Percentiles rank a stretch among this genome's conserved stretches.
Evolutionary conservation across 2,113 vertebrate genomes (phyloP).

Genomic region (Oceanites oceanicus): DNA sequence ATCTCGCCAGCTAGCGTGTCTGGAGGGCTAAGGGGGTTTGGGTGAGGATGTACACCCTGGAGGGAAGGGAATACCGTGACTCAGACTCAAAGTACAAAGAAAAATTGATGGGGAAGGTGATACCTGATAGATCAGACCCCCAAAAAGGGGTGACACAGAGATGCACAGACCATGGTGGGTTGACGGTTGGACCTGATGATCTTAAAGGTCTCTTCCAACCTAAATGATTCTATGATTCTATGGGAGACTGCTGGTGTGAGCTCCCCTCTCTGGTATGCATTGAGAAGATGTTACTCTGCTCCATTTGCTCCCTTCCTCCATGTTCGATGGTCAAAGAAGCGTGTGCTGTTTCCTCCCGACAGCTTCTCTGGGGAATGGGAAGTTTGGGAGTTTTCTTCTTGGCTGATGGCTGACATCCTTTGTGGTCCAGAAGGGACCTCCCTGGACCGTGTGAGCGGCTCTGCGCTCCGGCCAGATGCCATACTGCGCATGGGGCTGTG

Average conservation of each 20-base stretch:
- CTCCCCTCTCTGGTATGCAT: not conserved
- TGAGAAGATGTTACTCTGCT: not conserved
- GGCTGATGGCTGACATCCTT: not conserved
- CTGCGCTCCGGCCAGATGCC: not conserved
- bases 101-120: not conserved
- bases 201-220: too few relatives aligned
- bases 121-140: not conserved
- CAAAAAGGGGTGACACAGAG: not conserved
- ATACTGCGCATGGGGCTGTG: not conserved
- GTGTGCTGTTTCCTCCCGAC: not conserved
- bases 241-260: not conserved
- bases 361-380: not conserved
- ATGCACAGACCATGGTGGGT: not conserved
- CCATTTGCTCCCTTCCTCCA: rapidly evolving
- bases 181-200: too few relatives aligned
- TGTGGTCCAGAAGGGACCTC: not conserved
- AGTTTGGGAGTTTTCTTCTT: slow-evolving; percentile 24
- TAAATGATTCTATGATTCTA: too few relatives aligned
- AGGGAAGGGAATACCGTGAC: not conserved
- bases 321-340: not conserved
- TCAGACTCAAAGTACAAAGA: not conserved
- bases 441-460: not conserved
- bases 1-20: not conserved
- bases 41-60: not conserved
- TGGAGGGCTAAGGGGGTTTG: not conserved